phyloP scores from a whole-genome alignment of 1,140 invertebrate genomes.

The Trachymyrmex septentrionalis region DNA sequence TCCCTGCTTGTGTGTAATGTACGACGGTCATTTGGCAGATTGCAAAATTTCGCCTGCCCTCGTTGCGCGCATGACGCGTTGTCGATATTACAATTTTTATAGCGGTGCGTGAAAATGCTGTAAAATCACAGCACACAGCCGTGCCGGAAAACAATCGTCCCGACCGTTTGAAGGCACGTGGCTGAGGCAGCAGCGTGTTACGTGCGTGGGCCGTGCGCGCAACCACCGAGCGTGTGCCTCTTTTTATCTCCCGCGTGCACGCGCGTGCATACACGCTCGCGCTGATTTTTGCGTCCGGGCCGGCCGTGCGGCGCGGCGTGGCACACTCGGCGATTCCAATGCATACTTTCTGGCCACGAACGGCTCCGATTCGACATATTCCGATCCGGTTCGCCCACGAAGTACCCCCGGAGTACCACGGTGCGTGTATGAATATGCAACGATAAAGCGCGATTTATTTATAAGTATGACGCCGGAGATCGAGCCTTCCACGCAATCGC shows the following conservation, averaged over 20 bases:
- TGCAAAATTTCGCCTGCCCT: slow-evolving; percentile 25
- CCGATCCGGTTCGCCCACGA: slow-evolving; percentile 81
- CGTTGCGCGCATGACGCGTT: background rate
- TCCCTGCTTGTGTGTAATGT: background rate
- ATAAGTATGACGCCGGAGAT: slow-evolving; percentile 77
- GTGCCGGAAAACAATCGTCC: slow-evolving; percentile 56
- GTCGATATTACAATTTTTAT: slow-evolving; percentile 49
- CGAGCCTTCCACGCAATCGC: slow-evolving; percentile 65
- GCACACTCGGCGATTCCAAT: slow-evolving; percentile 69
- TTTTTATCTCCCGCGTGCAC: slow-evolving; percentile 22
- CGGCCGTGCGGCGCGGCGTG: background rate
- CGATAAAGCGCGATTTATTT: slow-evolving; percentile 80
- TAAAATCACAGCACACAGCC: background rate
- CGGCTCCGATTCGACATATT: slow-evolving; percentile 80
- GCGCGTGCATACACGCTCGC: slow-evolving; percentile 14
- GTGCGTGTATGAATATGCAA: slow-evolving; percentile 81
- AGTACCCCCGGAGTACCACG: slow-evolving; percentile 64
- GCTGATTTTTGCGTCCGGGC: slow-evolving; percentile 68
- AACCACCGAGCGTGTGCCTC: slow-evolving; percentile 62
- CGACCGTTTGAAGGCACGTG: slow-evolving; percentile 71
- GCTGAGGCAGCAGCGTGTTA: slow-evolving; percentile 72
- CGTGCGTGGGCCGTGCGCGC: slow-evolving; percentile 71
- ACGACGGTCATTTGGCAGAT: slow-evolving; percentile 1
- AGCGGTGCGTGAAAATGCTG: slow-evolving; percentile 14
- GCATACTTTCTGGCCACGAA: slow-evolving; percentile 73